These are phyloP conservation scores for Urocolius indicus DNA, from an alignment of 2,113 vertebrate genomes.

Conservation along the genomic window DNA sequence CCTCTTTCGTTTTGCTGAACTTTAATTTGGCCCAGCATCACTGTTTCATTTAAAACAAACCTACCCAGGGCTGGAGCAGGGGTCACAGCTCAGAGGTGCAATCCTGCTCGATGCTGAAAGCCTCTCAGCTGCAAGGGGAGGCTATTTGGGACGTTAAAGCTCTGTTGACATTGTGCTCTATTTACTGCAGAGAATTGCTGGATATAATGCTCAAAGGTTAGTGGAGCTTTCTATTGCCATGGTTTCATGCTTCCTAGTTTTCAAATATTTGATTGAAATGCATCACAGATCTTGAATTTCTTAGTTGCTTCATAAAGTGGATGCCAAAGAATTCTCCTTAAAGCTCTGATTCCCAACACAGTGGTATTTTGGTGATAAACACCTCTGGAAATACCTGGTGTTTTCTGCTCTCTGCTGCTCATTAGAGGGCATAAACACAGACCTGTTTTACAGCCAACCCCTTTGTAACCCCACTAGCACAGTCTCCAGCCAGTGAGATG, in stretches of 20 bases:
- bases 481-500: neutral
- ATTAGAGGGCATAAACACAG: conserved; percentile 11
- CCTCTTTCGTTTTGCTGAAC: conserved; percentile 16
- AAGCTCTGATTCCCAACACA: neutral
- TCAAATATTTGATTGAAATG: conserved; percentile 46
- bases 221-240: neutral
- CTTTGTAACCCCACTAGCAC: neutral
- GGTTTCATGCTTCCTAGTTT: conserved; percentile 33
- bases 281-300: conserved; percentile 41
- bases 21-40: conserved; percentile 46
- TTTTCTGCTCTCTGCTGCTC: conserved; percentile 3
- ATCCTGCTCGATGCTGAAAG: neutral
- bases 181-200: conserved; percentile 29
- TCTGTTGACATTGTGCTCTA: conserved; percentile 7
- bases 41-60: neutral
- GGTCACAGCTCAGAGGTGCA: neutral
- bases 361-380: neutral
- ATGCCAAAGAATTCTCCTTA: neutral
- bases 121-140: neutral
- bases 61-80: neutral
- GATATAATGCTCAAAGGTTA: conserved; percentile 47
- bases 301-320: neutral
- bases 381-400: neutral
- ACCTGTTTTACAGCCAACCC: neutral
- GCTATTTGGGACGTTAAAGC: neutral